phyloP scores from a whole-genome alignment of 2,888 invertebrate genomes.

The Himalopsyche japonica region DNA sequence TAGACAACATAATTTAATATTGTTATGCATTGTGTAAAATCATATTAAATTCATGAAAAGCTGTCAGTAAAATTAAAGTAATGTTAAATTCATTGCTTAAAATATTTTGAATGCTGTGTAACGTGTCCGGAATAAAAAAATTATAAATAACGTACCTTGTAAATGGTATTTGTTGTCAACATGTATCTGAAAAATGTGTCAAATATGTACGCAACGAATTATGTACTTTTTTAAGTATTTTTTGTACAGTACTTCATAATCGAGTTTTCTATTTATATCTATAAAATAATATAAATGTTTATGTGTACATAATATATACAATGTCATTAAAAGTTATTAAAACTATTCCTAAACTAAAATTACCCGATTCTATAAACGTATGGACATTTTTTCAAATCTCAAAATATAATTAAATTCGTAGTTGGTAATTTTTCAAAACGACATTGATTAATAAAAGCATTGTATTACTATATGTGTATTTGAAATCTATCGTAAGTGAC shows the following conservation, averaged over 20 bases:
- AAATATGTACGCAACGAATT: neutral
- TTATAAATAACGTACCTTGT: neutral
- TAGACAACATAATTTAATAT: no score
- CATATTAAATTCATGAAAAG: no score
- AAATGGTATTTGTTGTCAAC: neutral
- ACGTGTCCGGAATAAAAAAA: no score
- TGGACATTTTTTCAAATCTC: neutral
- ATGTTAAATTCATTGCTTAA: no score
- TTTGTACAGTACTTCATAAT: neutral
- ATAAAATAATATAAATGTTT: neutral
- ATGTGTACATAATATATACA: neutral
- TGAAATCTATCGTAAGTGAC: no score
- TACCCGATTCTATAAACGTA: neutral
- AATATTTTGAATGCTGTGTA: no score
- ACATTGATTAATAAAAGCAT: neutral
- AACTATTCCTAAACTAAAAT: neutral
- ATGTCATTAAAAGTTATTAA: neutral
- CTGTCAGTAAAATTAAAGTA: no score
- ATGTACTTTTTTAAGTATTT: neutral
- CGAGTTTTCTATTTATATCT: neutral
- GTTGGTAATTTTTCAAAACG: neutral
- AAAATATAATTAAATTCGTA: neutral
- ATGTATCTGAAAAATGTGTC: neutral
- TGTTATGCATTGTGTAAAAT: no score
- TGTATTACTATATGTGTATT: neutral